Base-by-base conservation (phyloP, 2,888 invertebrate species). In the Eristalis intricaria region DNA sequence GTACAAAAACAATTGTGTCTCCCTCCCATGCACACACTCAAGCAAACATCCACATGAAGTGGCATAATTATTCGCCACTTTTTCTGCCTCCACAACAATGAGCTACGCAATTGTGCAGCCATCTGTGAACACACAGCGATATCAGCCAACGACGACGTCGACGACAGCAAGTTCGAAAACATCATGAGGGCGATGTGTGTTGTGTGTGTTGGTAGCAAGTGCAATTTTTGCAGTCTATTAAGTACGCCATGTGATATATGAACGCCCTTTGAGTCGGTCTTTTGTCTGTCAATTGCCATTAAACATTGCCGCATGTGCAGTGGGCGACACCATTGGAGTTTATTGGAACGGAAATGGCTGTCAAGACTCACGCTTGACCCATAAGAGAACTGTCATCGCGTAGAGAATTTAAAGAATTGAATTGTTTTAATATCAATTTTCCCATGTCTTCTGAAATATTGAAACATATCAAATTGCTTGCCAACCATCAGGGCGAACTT, bases 221-320 rank as follows among this genome's bases (percentile, higher is more conserved):
- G 85, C 78, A 70, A 69, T 85, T 74, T 77, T 74, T 83, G 88
- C 75, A 89, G 79, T 88, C 85, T 82, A 84, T 84, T 87, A 78
- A 77, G 66, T 80, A 75, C 80, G 80, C 71, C 43, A 84, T 75
- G 73, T 65, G 88, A 83, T 85, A 82, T 32, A 32, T 32, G 32
- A 32, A 32, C 74, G 79, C 79, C 80, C 89, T 88, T 84, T 77
- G 85, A 82, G 87, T 79, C 32, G 73, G 69, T 64, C 76, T 85
- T 85, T 85, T 85, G 77, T 81, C 68, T 76, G 80, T 19, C 69
- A 26, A 69, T 32, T 69, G 40, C 58, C 26, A n/a, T 26, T 3
- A 3, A 26, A 38, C 69, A 65, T 60, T 50, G 43, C 38, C 66
- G 26, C 35, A 38, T 50, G 40, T 75, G 35, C 58, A 63, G 75